Conservation (phyloP, 53 echinoderm and acorn worm genomes). For the Zoroaster sp. region DNA sequence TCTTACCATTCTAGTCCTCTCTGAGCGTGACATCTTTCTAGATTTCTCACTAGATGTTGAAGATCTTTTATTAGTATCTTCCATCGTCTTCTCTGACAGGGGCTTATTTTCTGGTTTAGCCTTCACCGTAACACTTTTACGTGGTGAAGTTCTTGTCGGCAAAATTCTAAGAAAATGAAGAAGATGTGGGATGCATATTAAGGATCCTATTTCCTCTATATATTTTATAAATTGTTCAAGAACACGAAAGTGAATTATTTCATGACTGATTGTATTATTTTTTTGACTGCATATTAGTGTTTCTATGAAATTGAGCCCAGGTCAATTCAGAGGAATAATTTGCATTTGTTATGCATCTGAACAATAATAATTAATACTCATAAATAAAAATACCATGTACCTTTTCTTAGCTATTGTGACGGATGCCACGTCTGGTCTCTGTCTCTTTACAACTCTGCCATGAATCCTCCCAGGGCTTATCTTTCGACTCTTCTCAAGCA, state of each 20-base stretch:
- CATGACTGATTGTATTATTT: too few relatives aligned
- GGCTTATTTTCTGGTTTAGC: background rate
- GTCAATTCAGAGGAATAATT: too few relatives aligned
- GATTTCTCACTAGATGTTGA: background rate
- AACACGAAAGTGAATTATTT: too few relatives aligned
- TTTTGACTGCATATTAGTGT: too few relatives aligned
- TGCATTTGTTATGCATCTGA: too few relatives aligned
- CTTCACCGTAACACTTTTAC: background rate
- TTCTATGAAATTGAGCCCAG: too few relatives aligned
- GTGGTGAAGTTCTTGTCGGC: background rate
- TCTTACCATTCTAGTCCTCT: constrained; percentile 36
- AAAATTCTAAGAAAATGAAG: background rate
- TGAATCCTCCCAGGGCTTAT: constrained; percentile 15
- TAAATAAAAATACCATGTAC: too few relatives aligned
- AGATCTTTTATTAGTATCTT: background rate
- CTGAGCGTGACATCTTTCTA: constrained; percentile 16
- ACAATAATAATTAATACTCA: too few relatives aligned
- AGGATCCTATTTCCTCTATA: too few relatives aligned
- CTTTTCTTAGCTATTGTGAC: constrained; percentile 20
- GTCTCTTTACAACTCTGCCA: constrained; percentile 30
- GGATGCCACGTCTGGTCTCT: background rate
- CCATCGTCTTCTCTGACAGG: background rate
- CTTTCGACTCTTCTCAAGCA: constrained; percentile 8
- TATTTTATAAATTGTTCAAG: too few relatives aligned
- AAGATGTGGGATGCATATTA: too few relatives aligned